Conservation (phyloP, 2,797 vertebrate species). For the Acanthis flammea region DNA sequence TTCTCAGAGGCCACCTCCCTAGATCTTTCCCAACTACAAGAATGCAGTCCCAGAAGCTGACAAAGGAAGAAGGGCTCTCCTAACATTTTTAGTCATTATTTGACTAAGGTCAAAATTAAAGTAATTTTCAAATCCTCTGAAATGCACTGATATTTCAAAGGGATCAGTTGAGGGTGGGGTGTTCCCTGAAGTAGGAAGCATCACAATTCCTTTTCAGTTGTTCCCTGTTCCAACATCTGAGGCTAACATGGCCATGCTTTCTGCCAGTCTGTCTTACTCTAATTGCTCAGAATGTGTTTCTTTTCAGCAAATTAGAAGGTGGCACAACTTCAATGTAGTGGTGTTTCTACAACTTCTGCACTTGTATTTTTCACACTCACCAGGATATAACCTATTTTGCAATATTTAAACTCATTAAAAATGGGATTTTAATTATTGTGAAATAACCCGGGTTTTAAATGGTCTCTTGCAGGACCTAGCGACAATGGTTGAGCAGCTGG, state of each 20-base stretch:
- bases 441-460: background rate
- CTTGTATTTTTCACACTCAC: background rate
- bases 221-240: background rate
- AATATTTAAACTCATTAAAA: background rate
- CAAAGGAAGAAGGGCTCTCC: background rate
- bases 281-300: background rate
- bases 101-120: background rate
- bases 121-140: background rate
- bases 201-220: background rate
- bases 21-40: background rate
- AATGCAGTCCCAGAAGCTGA: background rate
- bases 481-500: conserved; percentile 88
- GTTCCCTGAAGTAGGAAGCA: background rate
- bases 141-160: background rate
- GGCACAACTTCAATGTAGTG: background rate
- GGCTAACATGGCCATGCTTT: fast-evolving
- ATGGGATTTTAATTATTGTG: background rate
- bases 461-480: conserved; percentile 84
- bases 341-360: background rate
- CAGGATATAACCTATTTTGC: background rate
- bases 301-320: background rate
- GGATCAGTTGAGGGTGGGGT: background rate
- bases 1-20: background rate
- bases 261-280: background rate
- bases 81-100: background rate